phyloP scores from a whole-genome alignment of 2,797 vertebrate genomes.

The Mus spretus region DNA sequence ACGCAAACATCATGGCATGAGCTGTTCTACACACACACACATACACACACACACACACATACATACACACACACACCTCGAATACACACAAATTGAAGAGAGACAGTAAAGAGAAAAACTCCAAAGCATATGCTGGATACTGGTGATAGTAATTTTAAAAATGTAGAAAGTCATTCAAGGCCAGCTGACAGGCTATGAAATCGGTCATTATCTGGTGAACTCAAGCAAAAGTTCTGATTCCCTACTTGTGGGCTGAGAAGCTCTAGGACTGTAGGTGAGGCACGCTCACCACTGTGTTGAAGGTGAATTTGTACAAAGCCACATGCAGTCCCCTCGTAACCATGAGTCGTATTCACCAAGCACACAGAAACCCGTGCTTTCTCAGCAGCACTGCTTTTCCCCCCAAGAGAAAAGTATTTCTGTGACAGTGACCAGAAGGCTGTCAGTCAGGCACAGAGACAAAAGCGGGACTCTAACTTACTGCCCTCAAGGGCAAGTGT shows the following conservation, averaged over 20 bases:
- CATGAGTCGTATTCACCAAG: background rate
- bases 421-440: background rate
- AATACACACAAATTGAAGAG: background rate
- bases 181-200: conserved; percentile 3
- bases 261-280: background rate
- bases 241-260: background rate
- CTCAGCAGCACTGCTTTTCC: background rate
- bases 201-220: conserved; percentile 24
- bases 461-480: background rate
- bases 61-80: background rate
- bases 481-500: background rate
- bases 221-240: conserved; percentile 10
- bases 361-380: conserved; percentile 2
- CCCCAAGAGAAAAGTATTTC: conserved; percentile 5
- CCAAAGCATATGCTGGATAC: background rate
- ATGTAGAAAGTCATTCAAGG: background rate
- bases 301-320: background rate
- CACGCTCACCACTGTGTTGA: background rate
- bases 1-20: background rate
- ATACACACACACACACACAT: background rate
- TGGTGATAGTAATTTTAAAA: conserved; percentile 1
- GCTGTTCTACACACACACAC: background rate
- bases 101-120: background rate
- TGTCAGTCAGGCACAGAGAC: background rate
- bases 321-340: background rate